Percentiles rank a stretch among this genome's conserved stretches.
Conservation (phyloP, 2,888 invertebrate species). For the Elmis aenea region DNA sequence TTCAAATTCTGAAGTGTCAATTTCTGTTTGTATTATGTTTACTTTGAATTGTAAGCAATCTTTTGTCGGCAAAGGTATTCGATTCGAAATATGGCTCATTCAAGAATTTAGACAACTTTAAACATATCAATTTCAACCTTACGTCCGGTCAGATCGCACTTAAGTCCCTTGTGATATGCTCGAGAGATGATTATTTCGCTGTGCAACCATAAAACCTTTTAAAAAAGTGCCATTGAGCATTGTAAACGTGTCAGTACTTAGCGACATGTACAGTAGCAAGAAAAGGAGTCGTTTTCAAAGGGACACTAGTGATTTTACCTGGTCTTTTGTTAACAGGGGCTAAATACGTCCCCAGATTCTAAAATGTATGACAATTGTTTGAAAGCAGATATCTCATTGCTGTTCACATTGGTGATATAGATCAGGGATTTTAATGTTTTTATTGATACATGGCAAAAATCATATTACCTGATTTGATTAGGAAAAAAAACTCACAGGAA, state of each 20-base stretch:
- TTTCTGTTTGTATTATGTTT: constrained; percentile 27
- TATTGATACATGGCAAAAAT: too few species aligned
- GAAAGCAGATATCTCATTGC: constrained; percentile 23
- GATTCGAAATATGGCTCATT: constrained; percentile 30
- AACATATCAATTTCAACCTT: constrained; percentile 42
- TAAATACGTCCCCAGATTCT: constrained; percentile 26
- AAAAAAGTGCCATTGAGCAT: constrained; percentile 43
- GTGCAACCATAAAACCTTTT: constrained; percentile 30
- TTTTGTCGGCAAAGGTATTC: constrained; percentile 25
- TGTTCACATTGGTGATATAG: too few species aligned
- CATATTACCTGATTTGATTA: too few species aligned
- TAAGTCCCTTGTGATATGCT: background rate
- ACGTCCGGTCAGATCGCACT: constrained; percentile 8
- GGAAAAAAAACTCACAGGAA: too few species aligned
- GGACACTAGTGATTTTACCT: constrained; percentile 42
- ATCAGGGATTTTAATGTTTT: too few species aligned
- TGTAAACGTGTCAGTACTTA: constrained; percentile 48
- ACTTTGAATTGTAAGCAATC: constrained; percentile 19
- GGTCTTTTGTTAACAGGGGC: constrained; percentile 33
- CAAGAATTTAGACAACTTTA: constrained; percentile 40
- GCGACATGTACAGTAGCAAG: constrained; percentile 41
- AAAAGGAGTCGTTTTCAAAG: constrained; percentile 39
- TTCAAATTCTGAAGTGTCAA: too few species aligned
- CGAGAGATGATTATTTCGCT: constrained; percentile 8
- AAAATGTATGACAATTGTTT: constrained; percentile 30